Conservation (phyloP, 2,888 invertebrate genomes). For the Strigamia maritima region DNA sequence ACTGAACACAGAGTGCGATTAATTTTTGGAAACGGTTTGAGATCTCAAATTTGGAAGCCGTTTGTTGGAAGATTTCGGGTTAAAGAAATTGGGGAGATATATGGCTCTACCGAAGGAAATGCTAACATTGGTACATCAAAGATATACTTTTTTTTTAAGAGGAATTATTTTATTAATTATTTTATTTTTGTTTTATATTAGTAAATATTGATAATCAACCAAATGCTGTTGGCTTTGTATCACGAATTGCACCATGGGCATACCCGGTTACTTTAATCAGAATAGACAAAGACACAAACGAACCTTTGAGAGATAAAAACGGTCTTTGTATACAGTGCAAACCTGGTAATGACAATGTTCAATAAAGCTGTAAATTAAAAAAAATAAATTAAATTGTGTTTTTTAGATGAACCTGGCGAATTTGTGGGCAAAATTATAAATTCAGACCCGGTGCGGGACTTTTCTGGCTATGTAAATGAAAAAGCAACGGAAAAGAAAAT, state of each 20-base stretch:
- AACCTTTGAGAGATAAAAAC: constrained; percentile 73
- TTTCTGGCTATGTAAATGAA: constrained; percentile 83
- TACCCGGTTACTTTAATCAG: constrained; percentile 93
- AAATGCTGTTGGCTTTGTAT: constrained; percentile 93
- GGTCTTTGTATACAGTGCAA: constrained; percentile 83
- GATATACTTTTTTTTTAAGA: too few species aligned
- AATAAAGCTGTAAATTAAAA: too few species aligned
- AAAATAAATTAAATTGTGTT: constrained; percentile 38
- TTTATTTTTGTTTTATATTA: constrained; percentile 52
- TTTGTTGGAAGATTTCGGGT: constrained; percentile 85
- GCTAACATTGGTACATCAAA: constrained; percentile 70
- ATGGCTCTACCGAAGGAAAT: constrained; percentile 97
- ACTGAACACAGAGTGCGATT: constrained; percentile 69
- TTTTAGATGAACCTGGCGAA: constrained; percentile 83
- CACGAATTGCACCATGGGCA: constrained; percentile 77
- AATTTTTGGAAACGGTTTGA: constrained; percentile 88
- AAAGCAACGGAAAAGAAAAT: constrained; percentile 89
- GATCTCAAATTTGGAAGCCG: constrained; percentile 89
- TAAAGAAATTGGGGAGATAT: constrained; percentile 81
- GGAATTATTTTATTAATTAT: not conserved
- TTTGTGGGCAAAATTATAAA: constrained; percentile 92
- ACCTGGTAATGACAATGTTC: constrained; percentile 62
- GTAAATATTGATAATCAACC: constrained; percentile 89
- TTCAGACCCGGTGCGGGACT: constrained; percentile 83
- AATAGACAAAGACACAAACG: constrained; percentile 82